A percentile compares a stretch with the other conserved stretches of the same genome.
Evolutionary conservation across 2,113 vertebrate species (phyloP).

Genomic region (Pheucticus melanocephalus): DNA sequence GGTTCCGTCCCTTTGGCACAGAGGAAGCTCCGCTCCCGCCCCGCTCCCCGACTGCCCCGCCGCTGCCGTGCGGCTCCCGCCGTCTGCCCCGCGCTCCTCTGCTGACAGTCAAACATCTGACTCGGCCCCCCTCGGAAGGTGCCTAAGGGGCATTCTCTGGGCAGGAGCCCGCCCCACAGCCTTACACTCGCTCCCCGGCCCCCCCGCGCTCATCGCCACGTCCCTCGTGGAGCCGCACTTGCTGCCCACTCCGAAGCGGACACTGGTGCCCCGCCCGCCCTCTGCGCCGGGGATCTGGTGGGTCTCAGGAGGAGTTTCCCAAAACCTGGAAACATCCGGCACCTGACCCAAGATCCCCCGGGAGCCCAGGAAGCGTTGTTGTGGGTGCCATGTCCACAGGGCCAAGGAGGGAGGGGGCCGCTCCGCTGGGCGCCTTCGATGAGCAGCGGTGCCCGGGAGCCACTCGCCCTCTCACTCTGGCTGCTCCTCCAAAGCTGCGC

Average conservation of each 20-base stretch:
- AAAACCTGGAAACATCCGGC: background rate
- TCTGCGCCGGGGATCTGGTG: background rate
- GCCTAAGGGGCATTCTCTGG: background rate
- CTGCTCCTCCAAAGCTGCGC: background rate
- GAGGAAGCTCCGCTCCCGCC: accelerated
- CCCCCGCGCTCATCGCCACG: no score
- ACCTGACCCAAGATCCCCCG: no score
- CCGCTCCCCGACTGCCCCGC: accelerated
- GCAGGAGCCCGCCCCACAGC: background rate
- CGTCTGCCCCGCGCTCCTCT: background rate
- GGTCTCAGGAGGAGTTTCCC: background rate
- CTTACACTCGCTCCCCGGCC: background rate
- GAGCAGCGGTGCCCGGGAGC: background rate
- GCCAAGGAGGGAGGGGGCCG: background rate
- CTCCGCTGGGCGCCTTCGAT: background rate
- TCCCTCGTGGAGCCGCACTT: background rate
- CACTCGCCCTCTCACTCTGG: background rate
- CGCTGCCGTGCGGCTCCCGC: background rate
- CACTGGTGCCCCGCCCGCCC: background rate
- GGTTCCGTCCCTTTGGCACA: background rate
- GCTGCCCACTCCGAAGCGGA: background rate
- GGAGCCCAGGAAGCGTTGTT: background rate
- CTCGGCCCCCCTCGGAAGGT: background rate
- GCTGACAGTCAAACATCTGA: background rate
- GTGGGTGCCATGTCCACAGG: background rate